Evolutionary conservation across 2,797 vertebrate species (phyloP).

Genomic region (Sciurus vulgaris): DNA sequence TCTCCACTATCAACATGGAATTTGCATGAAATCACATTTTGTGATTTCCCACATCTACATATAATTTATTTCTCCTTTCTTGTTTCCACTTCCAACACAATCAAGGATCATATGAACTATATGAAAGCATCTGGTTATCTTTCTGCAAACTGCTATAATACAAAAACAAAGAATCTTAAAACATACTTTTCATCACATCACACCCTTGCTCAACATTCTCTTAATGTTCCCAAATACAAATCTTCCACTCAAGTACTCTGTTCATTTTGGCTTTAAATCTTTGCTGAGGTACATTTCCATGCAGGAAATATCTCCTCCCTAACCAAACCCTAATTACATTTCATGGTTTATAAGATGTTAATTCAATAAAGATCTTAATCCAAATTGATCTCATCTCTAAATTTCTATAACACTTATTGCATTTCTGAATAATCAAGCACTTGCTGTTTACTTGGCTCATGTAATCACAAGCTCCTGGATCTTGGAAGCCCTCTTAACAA

Average conservation of each 20-base stretch:
- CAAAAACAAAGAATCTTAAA: slow-evolving; percentile 41
- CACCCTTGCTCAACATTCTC: background rate
- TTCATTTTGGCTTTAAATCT: slow-evolving; percentile 11
- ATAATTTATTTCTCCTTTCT: background rate
- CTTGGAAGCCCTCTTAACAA: background rate
- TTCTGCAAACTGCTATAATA: background rate
- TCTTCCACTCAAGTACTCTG: background rate
- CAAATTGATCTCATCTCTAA: slow-evolving; percentile 40
- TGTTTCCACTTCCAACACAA: background rate
- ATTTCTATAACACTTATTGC: background rate
- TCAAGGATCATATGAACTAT: background rate
- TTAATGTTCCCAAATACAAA: background rate
- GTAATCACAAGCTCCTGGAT: background rate
- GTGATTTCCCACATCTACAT: background rate
- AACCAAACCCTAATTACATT: slow-evolving; percentile 28
- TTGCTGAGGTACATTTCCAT: background rate
- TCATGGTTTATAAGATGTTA: slow-evolving; percentile 37
- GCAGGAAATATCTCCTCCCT: background rate
- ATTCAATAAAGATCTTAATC: slow-evolving; percentile 52
- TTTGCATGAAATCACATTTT: background rate
- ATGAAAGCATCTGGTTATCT: background rate
- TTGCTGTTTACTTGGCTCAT: slow-evolving; percentile 14
- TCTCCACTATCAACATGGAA: background rate
- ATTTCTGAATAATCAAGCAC: slow-evolving; percentile 13
- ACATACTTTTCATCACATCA: background rate